Evolutionary conservation across 2,113 vertebrate species (phyloP), one percentile per base, ranked within the genome.

Genomic region (Syngnathus scovelli): DNA sequence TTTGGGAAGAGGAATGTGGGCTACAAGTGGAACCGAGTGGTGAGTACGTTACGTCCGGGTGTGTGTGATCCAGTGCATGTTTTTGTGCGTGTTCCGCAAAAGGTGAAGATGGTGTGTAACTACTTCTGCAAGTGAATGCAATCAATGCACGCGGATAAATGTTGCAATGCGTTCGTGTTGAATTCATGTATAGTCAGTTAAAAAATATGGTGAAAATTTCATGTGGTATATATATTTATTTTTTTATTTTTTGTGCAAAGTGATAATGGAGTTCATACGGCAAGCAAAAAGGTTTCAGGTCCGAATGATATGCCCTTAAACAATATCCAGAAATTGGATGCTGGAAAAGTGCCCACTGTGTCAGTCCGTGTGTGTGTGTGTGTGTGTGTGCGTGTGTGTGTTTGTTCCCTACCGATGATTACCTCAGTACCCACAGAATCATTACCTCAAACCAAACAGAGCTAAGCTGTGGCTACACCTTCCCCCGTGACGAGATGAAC

Each of bases 1-100:
- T 6, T 1, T 8, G 61, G 39, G 41, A 44, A 60, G 33, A 84
- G 89, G 83, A 90, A 89, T 89, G 89, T 86, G 85, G 89, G 71
- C 78, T 67, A 76, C 59, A 64, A 77, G 67, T 69, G 70, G 58
- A 2, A 70, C 54, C 76, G 62, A 69, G 67, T 70, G 88, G 90
- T 91, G 82, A 90, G 88, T 88, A 69, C 71, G 27, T 61, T 33
- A 46, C 4, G 18, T n/a, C 8, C 59, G 13, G 64, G 19, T 36
- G 9, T 46, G 43, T 18, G 5, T 36, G 43, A 2, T 5, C 4
- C 16, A 0, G 56, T 9, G 51, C 13, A 13, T 49, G 46, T 4
- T 3, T 13, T 15, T 21, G n/a, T 21, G 51, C 7, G 2, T 55
- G 27, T 56, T 56, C 27, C 1, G 21, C 62, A 76, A 60, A 33